Base-by-base conservation (phyloP, 30 jellyfish, hydroid and myxozoan species). In the Phacellophora camtschatica region DNA sequence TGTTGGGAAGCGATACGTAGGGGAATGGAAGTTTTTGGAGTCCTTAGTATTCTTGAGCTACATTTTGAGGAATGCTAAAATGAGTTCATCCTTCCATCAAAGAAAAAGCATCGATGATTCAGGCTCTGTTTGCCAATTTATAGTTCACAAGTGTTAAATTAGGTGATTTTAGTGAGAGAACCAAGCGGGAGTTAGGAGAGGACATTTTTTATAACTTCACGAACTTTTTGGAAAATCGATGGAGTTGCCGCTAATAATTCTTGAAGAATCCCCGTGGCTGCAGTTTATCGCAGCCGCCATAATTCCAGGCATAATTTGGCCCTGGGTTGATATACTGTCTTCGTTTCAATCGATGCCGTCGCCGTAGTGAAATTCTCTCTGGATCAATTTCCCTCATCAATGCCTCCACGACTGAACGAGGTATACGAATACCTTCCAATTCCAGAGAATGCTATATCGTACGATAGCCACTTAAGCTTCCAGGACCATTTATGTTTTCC, bases 191-290 rank as follows among this genome's bases (percentile, higher is more conserved):
- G 11, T 9, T 20, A 32, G 74, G 31, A 24, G 74, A 61, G 31
- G 74, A 61, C 74, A 61, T 61, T 9, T 20, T 61, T 15, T 61
- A 61, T 61, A 28, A 61, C 12, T 61, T 61, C 74, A 61, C 74
- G 3, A 2, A 61, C 74, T 61, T 28, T 24, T 20, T 61, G 12
- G 49, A 61, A 24, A 61, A 5, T 7, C 74, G 9, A 31, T 61
- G 24, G 41, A 31, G 27, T 32, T 61, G 20, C 74, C 74, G 22
- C 50, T 61, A 11, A 15, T 61, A 35, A 35, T 20, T 15, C 35
- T 61, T 61, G 74, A 61, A 35, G 74, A 61, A 45, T n/a, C n/a
- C n/a, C n/a, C n/a, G n/a, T n/a, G n/a, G n/a, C n/a, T n/a, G n/a
- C n/a, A n/a, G n/a, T n/a, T n/a, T n/a, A n/a, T n/a, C n/a, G n/a